Conservation (phyloP, 1,140 invertebrate species). For the Lasioglossum baleicum region DNA sequence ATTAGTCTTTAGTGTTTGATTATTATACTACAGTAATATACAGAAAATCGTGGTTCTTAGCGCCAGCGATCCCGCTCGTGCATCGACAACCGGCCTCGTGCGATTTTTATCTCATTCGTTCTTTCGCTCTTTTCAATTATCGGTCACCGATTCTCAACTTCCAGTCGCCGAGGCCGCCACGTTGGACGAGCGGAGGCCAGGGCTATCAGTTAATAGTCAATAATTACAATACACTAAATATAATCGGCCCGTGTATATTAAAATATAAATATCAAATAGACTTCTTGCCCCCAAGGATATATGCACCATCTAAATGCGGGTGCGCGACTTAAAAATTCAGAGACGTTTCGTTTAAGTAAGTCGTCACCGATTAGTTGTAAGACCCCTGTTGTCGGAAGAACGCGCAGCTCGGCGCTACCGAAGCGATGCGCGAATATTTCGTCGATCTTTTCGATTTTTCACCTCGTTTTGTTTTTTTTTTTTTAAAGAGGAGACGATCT, state of each 20-base stretch:
- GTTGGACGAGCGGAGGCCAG: conserved; percentile 25
- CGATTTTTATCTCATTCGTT: too few relatives aligned
- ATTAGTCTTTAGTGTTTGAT: conserved; percentile 79
- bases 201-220: conserved; percentile 63
- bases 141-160: neutral
- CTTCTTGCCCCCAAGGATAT: conserved; percentile 68
- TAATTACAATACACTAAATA: conserved; percentile 74
- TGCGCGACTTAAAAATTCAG: conserved; percentile 60
- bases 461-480: neutral
- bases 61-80: conserved; percentile 11
- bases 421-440: neutral
- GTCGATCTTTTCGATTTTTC: neutral
- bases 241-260: conserved; percentile 76
- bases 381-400: conserved; percentile 49
- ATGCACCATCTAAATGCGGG: conserved; percentile 59
- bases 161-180: neutral
- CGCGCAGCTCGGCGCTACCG: conserved; percentile 32
- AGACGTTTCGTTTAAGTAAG: conserved; percentile 57
- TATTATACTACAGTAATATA: conserved; percentile 78
- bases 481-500: too few relatives aligned
- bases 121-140: neutral
- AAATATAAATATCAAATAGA: conserved; percentile 78
- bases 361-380: conserved; percentile 56
- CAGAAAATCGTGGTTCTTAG: conserved; percentile 68
- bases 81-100: neutral